Base-by-base conservation (phyloP, 2,113 vertebrate genomes). In the Marmota monax region DNA sequence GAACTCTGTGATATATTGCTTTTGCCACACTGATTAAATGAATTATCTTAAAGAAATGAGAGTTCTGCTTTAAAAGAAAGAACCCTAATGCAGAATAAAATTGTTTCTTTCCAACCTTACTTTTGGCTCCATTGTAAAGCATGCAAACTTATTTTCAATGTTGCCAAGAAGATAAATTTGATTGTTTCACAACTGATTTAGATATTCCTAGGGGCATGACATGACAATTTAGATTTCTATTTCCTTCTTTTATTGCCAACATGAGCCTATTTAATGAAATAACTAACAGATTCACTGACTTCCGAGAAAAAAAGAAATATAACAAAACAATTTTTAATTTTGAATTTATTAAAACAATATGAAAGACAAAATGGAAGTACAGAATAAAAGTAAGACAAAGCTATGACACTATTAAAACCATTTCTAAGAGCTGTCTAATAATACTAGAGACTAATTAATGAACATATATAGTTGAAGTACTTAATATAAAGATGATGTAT, bases 11-110 rank as follows among this genome's bases (percentile, higher is more conserved):
- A 97, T 98, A 61, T 92, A 92, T 91, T 98, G 90, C 92, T 42
- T 97, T 96, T 98, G 89, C 78, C 63, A 98, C 76, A 91, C 70
- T 97, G 98, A 98, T 97, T 97, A 96, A 96, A 93, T 98, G 90
- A 98, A 98, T 98, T 98, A 97, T 98, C 95, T 98, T 93, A 97
- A 97, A 97, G 91, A 98, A 98, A 96, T 97, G 92, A 98, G 97
- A 96, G 87, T 92, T 95, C 74, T 76, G 53, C 89, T 96, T 97
- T 96, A 97, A 92, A 92, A 96, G 86, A 97, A 96, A 97, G 58
- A 92, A 88, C 2, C 73, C 51, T 97, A 63, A 69, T 73, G 56
- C 22, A 95, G 58, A 97, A 84, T 67, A 74, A 96, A 98, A 95
- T 93, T 72, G 84, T 67, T 97, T 88, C 89, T 89, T 97, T 94